Evolutionary conservation across 23 tunicate species (phyloP).

Genomic region (Phallusia fumigata): DNA sequence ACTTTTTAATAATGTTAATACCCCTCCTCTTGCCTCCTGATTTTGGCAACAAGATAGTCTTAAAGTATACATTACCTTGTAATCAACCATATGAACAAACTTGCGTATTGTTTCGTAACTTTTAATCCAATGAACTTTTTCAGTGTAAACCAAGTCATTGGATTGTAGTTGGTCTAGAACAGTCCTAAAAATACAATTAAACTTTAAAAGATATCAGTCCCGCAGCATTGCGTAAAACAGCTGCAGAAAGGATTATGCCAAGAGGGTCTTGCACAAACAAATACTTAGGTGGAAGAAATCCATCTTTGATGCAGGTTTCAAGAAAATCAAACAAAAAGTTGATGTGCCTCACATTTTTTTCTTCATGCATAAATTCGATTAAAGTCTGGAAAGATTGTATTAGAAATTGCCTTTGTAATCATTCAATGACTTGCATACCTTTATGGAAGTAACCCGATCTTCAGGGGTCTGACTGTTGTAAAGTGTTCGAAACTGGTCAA

Average conservation of each 20-base stretch:
- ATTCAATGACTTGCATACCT: not conserved
- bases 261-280: not conserved
- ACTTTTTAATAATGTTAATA: too few relatives aligned
- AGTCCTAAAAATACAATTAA: too few relatives aligned
- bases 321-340: conserved; percentile 71
- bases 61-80: conserved; percentile 45
- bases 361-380: conserved; percentile 38
- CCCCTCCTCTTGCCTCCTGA: too few relatives aligned
- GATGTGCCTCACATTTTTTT: conserved; percentile 21
- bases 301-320: conserved; percentile 51
- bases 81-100: conserved; percentile 71
- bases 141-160: conserved; percentile 47
- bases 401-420: not conserved
- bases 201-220: too few relatives aligned
- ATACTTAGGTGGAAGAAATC: conserved; percentile 57
- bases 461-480: conserved; percentile 17
- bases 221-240: too few relatives aligned
- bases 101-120: conserved; percentile 58
- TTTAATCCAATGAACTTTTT: conserved; percentile 76
- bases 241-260: too few relatives aligned
- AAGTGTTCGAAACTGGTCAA: conserved; percentile 27
- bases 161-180: conserved; percentile 59
- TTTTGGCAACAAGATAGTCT: too few relatives aligned
- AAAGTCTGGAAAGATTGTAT: conserved; percentile 16
- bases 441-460: conserved; percentile 3